These are phyloP conservation scores for Drosophila asahinai DNA, from an alignment of 1,140 invertebrate genomes.

Conservation along the genomic window DNA sequence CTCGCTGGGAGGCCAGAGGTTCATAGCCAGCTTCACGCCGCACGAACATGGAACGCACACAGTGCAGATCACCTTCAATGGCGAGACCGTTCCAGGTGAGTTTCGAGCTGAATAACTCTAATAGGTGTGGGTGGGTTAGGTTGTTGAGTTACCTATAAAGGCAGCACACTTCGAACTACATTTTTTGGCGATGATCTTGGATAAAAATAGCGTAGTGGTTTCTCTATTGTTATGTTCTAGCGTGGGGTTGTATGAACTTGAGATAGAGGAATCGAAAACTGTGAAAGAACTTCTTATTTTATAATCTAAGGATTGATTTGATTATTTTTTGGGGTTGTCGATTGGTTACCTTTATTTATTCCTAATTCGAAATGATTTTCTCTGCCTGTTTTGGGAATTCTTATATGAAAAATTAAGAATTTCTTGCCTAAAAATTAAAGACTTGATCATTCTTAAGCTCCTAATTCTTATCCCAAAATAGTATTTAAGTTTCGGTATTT, in stretches of 20 bases:
- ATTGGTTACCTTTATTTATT: not conserved
- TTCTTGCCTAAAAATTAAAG: too few species aligned
- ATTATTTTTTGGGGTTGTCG: too few species aligned
- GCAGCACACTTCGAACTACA: slow-evolving; percentile 24
- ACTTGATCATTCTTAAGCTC: too few species aligned
- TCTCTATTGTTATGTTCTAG: not conserved
- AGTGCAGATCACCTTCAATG: slow-evolving; percentile 98
- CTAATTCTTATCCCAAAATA: too few species aligned
- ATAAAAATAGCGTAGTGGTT: slow-evolving; percentile 3
- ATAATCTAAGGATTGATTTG: too few species aligned
- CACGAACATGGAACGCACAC: slow-evolving; percentile 93
- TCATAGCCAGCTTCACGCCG: slow-evolving; percentile 96
- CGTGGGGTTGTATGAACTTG: not conserved
- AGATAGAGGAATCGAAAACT: not conserved
- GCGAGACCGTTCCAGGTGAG: slow-evolving; percentile 96
- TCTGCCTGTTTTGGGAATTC: too few species aligned
- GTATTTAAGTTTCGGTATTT: too few species aligned
- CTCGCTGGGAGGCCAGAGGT: slow-evolving; percentile 95
- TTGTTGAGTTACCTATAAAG: slow-evolving; percentile 26
- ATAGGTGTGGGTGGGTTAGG: slow-evolving; percentile 16
- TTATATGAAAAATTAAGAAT: too few species aligned
- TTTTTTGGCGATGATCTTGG: slow-evolving; percentile 27
- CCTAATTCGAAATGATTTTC: not conserved
- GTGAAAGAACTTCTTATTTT: not conserved
- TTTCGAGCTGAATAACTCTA: not conserved